Conservation (phyloP, 2,113 vertebrate species). For the Cyanistes caeruleus region DNA sequence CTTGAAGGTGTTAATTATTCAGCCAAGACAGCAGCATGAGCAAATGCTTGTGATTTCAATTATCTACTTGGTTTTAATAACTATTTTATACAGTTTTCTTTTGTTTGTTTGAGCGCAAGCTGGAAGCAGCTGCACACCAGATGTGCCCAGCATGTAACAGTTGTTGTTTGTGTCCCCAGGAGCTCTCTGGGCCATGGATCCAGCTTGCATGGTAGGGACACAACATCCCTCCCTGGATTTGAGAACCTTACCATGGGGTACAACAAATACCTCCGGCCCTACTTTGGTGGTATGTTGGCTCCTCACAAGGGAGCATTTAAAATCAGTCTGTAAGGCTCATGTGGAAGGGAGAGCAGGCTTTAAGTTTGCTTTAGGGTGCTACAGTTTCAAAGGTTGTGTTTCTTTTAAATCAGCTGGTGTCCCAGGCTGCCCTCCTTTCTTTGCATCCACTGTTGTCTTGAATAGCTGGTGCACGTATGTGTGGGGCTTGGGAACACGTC, state of each 20-base stretch:
- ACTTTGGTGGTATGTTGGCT: slow-evolving; percentile 85
- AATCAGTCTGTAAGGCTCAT: not conserved
- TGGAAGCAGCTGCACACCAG: not conserved
- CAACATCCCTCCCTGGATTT: slow-evolving; percentile 84
- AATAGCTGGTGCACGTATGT: fast-evolving
- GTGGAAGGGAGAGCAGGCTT: not conserved
- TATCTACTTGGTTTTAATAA: not conserved
- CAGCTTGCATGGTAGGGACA: slow-evolving; percentile 64
- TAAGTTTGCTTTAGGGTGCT: not conserved
- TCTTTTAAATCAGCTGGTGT: not conserved
- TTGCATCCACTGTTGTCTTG: not conserved
- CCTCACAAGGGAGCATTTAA: not conserved
- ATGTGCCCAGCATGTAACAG: not conserved
- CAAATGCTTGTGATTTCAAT: not conserved
- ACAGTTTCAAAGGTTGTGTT: not conserved
- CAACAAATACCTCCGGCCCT: slow-evolving; percentile 90
- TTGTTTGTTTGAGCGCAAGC: not conserved
- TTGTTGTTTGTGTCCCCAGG: slow-evolving; percentile 52
- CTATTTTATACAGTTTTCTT: not conserved
- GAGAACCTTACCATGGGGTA: slow-evolving; percentile 90
- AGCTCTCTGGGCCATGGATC: slow-evolving; percentile 48
- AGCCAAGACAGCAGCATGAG: not conserved
- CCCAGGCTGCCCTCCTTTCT: not conserved
- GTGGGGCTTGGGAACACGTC: not conserved
- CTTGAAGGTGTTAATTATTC: not conserved